Evolutionary conservation across 2,888 invertebrate genomes (phyloP).

Genomic region (Acrobasis consociella): DNA sequence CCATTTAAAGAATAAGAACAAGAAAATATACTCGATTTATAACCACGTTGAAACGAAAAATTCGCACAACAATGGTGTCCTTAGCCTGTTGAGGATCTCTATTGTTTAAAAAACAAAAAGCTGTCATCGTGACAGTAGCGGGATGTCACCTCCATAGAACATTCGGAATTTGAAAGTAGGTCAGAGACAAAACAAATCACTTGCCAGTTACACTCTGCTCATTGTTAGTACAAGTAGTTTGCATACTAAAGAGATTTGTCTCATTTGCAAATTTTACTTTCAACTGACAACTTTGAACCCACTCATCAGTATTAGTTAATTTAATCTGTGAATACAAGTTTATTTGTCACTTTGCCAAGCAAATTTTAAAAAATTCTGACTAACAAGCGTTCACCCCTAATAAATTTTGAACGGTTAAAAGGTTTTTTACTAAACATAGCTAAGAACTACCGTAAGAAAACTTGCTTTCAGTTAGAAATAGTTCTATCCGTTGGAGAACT

Average conservation of each 20-base stretch:
- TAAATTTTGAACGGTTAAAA: too few relatives aligned
- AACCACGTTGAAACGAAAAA: not conserved
- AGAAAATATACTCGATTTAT: not conserved
- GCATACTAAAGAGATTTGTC: not conserved
- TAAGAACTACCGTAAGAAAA: too few relatives aligned
- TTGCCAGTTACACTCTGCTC: constrained; percentile 41
- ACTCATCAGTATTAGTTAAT: too few relatives aligned
- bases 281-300: constrained; percentile 15
- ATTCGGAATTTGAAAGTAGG: constrained; percentile 53
- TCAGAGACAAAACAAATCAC: constrained; percentile 48
- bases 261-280: constrained; percentile 32
- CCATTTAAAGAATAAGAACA: not conserved
- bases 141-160: constrained; percentile 38
- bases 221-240: constrained; percentile 30
- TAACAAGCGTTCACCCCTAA: too few relatives aligned
- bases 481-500: too few relatives aligned
- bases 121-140: constrained; percentile 55
- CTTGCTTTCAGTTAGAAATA: too few relatives aligned
- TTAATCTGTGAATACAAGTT: too few relatives aligned
- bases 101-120: constrained; percentile 18
- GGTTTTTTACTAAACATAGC: too few relatives aligned
- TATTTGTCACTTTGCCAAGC: too few relatives aligned
- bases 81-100: not conserved
- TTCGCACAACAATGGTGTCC: not conserved
- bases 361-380: too few relatives aligned